Conservation (phyloP, 2,888 invertebrate species). For the Catocala fraxini region DNA sequence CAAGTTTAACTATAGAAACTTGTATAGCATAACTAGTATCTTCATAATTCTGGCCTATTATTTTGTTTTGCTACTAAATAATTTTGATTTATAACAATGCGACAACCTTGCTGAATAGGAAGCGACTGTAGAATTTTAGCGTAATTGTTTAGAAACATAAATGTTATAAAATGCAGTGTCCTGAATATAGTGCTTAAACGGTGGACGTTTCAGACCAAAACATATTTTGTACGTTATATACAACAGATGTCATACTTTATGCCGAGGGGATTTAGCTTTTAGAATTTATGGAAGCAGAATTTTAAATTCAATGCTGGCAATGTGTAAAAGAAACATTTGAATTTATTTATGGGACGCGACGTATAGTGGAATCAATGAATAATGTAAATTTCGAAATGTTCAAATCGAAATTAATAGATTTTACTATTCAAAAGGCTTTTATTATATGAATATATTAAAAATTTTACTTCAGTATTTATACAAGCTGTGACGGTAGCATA, state of each 20-base stretch:
- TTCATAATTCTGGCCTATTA: too few relatives aligned
- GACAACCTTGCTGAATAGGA: slow-evolving; percentile 30
- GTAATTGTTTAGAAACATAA: slow-evolving; percentile 46
- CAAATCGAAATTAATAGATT: too few relatives aligned
- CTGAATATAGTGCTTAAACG: slow-evolving; percentile 34
- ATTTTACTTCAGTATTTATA: too few relatives aligned
- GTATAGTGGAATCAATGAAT: background rate
- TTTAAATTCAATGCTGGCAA: slow-evolving; percentile 1
- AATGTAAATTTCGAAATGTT: background rate
- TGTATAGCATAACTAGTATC: too few relatives aligned
- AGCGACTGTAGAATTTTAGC: slow-evolving; percentile 36
- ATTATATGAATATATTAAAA: too few relatives aligned
- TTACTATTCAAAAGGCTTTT: too few relatives aligned
- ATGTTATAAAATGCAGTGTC: slow-evolving; percentile 37
- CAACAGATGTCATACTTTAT: slow-evolving; percentile 8
- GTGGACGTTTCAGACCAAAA: slow-evolving; percentile 12
- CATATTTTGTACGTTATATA: slow-evolving; percentile 9
- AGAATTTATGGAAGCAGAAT: slow-evolving; percentile 4
- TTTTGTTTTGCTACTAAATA: too few relatives aligned
- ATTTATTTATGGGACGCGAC: background rate
- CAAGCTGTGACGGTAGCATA: too few relatives aligned
- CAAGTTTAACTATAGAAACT: too few relatives aligned
- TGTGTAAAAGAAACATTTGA: too few relatives aligned
- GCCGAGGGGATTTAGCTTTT: background rate
- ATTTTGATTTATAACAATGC: background rate